Conservation (phyloP, 2,797 vertebrate genomes). For the Trachurus trachurus region DNA sequence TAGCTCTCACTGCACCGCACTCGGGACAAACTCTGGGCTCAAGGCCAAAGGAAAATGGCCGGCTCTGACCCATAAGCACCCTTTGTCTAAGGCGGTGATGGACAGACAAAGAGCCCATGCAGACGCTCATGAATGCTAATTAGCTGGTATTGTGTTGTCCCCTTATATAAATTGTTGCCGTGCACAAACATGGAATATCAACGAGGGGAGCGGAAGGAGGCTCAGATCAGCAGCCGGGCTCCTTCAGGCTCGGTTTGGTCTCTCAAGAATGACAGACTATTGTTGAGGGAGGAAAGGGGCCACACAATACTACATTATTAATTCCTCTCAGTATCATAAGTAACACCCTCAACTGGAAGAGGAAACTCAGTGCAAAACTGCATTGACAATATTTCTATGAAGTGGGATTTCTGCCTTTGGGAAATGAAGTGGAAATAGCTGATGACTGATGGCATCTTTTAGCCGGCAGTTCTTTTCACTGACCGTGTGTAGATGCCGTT, state of each 20-base stretch:
- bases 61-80: constrained; percentile 61
- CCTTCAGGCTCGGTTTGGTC: constrained; percentile 59
- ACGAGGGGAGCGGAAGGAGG: constrained; percentile 69
- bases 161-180: constrained; percentile 75
- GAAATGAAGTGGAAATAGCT: constrained; percentile 7
- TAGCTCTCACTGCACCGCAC: constrained; percentile 29
- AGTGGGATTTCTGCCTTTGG: neutral
- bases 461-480: constrained; percentile 17
- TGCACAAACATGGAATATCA: constrained; percentile 78
- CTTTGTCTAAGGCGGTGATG: constrained; percentile 74
- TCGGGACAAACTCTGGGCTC: constrained; percentile 42
- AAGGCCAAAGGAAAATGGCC: constrained; percentile 61
- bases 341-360: constrained; percentile 52
- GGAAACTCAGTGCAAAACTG: constrained; percentile 25
- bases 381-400: constrained; percentile 18
- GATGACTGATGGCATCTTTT: neutral
- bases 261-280: constrained; percentile 67
- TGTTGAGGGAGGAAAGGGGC: constrained; percentile 43
- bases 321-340: constrained; percentile 65
- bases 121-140: constrained; percentile 77
- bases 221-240: constrained; percentile 65
- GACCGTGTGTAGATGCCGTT: constrained; percentile 97
- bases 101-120: constrained; percentile 78
- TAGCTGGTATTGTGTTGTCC: constrained; percentile 72
- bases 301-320: constrained; percentile 56